phyloP scores from a whole-genome alignment of 2,797 vertebrate species.

The Taenioides sp. region DNA sequence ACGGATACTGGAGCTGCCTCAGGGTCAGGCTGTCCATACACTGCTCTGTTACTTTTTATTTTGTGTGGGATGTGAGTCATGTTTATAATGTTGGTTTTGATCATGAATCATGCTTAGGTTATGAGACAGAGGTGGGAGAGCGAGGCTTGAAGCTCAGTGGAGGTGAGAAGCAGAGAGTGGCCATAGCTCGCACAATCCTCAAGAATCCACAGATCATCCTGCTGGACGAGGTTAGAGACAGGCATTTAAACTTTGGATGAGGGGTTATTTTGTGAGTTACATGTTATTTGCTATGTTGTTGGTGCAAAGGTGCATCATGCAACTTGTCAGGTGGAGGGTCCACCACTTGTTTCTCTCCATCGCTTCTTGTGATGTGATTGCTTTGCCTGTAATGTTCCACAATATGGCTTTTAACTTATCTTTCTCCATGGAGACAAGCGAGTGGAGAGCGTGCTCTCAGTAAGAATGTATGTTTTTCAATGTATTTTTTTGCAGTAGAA shows the following conservation, averaged over 20 bases:
- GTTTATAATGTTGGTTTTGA: slow-evolving; percentile 4
- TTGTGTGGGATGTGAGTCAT: not conserved
- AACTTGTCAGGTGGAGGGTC: too few species aligned
- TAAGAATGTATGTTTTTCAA: too few species aligned
- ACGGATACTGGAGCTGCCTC: slow-evolving; percentile 82
- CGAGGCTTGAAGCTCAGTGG: slow-evolving; percentile 89
- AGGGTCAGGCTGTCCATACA: slow-evolving; percentile 71
- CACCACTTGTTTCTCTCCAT: too few species aligned
- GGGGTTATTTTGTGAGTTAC: not conserved
- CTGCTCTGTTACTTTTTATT: not conserved
- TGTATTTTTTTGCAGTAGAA: too few species aligned
- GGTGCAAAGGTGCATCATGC: too few species aligned
- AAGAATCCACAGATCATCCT: slow-evolving; percentile 78
- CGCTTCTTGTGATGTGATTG: too few species aligned
- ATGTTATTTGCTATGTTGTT: not conserved
- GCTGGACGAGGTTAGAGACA: slow-evolving; percentile 64
- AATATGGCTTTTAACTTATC: too few species aligned
- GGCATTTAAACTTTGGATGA: not conserved
- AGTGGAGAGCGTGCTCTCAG: too few species aligned
- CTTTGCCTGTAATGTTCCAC: too few species aligned
- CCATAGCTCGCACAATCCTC: slow-evolving; percentile 89
- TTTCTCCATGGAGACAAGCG: too few species aligned
- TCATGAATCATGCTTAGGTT: slow-evolving; percentile 71
- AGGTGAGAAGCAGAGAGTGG: slow-evolving; percentile 90
- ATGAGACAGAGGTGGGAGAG: slow-evolving; percentile 87